phyloP scores from a whole-genome alignment of 2,797 vertebrate genomes.

The Galago senegalensis region DNA sequence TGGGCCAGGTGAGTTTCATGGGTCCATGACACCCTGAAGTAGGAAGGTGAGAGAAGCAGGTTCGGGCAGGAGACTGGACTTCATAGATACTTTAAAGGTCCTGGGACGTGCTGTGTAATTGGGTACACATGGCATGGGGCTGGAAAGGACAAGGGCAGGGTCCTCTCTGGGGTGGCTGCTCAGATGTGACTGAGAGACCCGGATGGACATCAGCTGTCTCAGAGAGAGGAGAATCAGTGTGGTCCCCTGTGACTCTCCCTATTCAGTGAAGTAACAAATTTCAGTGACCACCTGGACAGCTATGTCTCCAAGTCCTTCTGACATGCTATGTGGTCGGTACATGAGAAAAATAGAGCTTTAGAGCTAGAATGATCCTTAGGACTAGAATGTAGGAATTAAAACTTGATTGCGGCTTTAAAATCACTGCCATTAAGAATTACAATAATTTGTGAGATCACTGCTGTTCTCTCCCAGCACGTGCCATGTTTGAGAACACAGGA shows the following conservation, averaged over 20 bases:
- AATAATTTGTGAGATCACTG: neutral
- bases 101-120: neutral
- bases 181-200: neutral
- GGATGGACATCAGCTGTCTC: neutral
- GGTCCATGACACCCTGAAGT: neutral
- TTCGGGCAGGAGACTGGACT: neutral
- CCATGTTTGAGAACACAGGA: rapidly evolving
- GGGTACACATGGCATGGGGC: neutral
- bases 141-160: neutral
- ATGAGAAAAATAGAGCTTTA: neutral
- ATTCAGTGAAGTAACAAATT: neutral
- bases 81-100: neutral
- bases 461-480: neutral
- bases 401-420: neutral
- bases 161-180: neutral
- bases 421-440: neutral
- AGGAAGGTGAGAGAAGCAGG: rapidly evolving
- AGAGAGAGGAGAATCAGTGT: neutral
- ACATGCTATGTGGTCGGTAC: too few relatives aligned
- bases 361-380: neutral
- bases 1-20: rapidly evolving
- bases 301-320: neutral
- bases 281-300: neutral
- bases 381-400: neutral
- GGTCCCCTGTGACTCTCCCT: neutral